These are phyloP conservation scores for Phataginus tetradactyla DNA, from an alignment of 2,797 vertebrate genomes.

Conservation along the genomic window DNA sequence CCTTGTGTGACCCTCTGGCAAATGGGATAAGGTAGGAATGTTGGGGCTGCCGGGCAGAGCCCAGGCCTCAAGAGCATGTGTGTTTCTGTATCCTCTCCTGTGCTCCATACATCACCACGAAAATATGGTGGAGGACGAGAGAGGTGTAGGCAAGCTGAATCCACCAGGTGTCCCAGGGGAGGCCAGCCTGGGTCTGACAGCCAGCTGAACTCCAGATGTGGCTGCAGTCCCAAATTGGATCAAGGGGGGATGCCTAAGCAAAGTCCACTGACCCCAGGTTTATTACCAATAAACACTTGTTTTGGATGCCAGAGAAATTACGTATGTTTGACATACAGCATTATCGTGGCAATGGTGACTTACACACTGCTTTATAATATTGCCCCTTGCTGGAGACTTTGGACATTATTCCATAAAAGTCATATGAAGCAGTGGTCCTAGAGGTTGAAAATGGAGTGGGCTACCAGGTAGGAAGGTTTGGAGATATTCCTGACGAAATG, in stretches of 20 bases:
- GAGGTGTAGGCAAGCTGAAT: not conserved
- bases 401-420: not conserved
- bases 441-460: not conserved
- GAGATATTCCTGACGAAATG: not conserved
- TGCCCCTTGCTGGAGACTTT: not conserved
- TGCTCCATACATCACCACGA: not conserved
- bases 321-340: not conserved
- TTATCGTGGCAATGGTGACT: not conserved
- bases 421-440: too few relatives aligned
- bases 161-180: not conserved
- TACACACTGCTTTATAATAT: not conserved
- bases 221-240: not conserved
- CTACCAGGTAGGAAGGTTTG: not conserved
- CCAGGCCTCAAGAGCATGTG: not conserved
- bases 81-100: not conserved
- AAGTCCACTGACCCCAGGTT: not conserved
- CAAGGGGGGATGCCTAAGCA: not conserved
- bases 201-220: not conserved
- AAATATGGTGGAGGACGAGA: not conserved
- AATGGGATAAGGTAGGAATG: not conserved
- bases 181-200: not conserved
- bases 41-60: not conserved
- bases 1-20: not conserved
- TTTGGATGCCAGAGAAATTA: not conserved
- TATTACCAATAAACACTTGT: not conserved